These are phyloP conservation scores for Therioaphis trifolii DNA, from an alignment of 2,888 invertebrate genomes.

Conservation along the genomic window DNA sequence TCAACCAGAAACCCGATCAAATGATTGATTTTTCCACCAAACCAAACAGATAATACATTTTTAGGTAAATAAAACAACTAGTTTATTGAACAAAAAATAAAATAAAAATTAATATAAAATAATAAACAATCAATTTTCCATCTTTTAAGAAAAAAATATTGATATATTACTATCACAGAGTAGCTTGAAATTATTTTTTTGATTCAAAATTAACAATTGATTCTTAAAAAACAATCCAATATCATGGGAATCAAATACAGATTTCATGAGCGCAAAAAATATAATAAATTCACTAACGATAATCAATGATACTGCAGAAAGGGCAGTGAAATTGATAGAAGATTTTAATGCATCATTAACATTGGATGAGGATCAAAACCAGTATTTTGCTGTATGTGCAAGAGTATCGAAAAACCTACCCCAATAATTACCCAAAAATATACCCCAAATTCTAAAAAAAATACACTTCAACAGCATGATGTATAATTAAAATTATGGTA, in stretches of 20 bases:
- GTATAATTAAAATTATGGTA: constrained; percentile 20
- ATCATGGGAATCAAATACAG: constrained; percentile 7
- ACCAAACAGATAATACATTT: constrained; percentile 17
- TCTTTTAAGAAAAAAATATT: constrained; percentile 13
- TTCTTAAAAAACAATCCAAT: constrained; percentile 1
- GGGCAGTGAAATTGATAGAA: no score
- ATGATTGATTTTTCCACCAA: not conserved
- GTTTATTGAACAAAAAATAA: not conserved
- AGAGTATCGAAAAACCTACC: no score
- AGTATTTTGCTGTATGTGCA: no score
- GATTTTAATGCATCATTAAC: not conserved
- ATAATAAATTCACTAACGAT: constrained; percentile 12
- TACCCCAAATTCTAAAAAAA: no score
- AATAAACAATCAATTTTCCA: not conserved
- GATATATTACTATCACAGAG: not conserved
- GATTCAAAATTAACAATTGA: constrained; percentile 11
- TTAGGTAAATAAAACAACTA: constrained; percentile 9
- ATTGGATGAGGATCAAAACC: not conserved
- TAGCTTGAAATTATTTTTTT: constrained; percentile 1
- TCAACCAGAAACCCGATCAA: not conserved
- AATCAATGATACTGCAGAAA: no score
- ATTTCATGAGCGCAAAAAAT: not conserved
- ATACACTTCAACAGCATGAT: not conserved
- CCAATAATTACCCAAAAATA: no score
- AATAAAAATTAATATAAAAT: constrained; percentile 9